Percentiles rank a stretch among this genome's conserved stretches.
These are phyloP conservation scores for Synanthedon tipuliformis DNA, from an alignment of 2,888 invertebrate species.

Conservation along the genomic window DNA sequence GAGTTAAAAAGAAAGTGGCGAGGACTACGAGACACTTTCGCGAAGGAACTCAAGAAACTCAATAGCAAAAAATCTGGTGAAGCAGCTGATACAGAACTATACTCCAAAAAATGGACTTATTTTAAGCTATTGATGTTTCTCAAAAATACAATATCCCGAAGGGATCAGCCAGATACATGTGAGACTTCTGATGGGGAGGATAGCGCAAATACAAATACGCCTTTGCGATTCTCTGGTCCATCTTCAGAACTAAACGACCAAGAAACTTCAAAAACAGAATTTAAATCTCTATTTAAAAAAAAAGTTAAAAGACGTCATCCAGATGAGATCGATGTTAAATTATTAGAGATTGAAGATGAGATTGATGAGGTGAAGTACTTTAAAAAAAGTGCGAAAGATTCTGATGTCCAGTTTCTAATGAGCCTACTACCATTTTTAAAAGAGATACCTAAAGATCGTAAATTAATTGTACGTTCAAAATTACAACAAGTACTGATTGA, in stretches of 20 bases:
- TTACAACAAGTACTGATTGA: not conserved
- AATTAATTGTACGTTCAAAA: conserved; percentile 2
- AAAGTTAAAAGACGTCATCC: not conserved
- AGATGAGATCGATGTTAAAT: not conserved
- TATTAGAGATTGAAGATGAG: conserved; percentile 4
- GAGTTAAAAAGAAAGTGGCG: conserved; percentile 7
- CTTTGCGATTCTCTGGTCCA: no score
- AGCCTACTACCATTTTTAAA: conserved; percentile 9
- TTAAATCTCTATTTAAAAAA: not conserved
- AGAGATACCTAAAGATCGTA: conserved; percentile 7
- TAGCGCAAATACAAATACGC: not conserved
- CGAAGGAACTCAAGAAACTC: conserved; percentile 3
- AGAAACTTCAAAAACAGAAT: not conserved
- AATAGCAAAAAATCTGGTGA: conserved; percentile 7
- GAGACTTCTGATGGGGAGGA: not conserved
- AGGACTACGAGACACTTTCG: conserved; percentile 6
- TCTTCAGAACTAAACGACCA: no score
- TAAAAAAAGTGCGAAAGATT: conserved; percentile 3
- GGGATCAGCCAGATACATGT: not conserved
- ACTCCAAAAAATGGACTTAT: no score
- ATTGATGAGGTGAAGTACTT: no score
- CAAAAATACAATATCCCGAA: not conserved
- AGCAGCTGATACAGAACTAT: no score
- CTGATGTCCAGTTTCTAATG: conserved; percentile 9
- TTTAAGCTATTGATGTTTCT: conserved; percentile 1